These are phyloP conservation scores for Phthorimaea operculella DNA, from an alignment of 1,140 invertebrate species.

Conservation along the genomic window DNA sequence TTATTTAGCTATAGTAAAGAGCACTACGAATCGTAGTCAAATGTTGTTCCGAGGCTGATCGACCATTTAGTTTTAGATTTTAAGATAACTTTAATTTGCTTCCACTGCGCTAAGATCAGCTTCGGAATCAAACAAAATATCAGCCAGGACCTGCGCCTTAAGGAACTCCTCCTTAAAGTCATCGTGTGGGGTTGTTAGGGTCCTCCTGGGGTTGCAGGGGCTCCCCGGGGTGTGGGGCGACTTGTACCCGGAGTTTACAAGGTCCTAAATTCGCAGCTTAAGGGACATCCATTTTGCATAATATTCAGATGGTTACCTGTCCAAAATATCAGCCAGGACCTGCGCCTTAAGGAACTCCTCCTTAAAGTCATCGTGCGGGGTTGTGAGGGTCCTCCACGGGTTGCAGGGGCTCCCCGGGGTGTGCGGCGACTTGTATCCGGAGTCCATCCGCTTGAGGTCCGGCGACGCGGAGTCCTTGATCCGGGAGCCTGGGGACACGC, in stretches of 20 bases:
- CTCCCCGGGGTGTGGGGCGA: constrained; percentile 59
- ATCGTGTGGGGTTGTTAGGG: constrained; percentile 44
- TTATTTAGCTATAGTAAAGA: no score
- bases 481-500: constrained; percentile 64
- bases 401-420: constrained; percentile 55
- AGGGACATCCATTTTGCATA: no score
- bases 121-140: no score
- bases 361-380: constrained; percentile 55
- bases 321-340: constrained; percentile 49
- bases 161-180: constrained; percentile 60
- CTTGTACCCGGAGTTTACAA: constrained; percentile 67
- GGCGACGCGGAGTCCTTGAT: constrained; percentile 65
- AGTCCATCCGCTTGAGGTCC: constrained; percentile 66
- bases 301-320: constrained; percentile 15
- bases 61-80: no score
- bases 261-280: no score
- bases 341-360: constrained; percentile 59
- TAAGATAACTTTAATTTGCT: no score
- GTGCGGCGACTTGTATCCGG: constrained; percentile 65
- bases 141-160: constrained; percentile 53
- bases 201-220: constrained; percentile 49
- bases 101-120: no score
- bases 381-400: constrained; percentile 40
- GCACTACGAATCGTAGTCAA: no score
- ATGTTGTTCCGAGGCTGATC: no score